Conservation (phyloP, 2,888 invertebrate species). For the Molorchus minor region DNA sequence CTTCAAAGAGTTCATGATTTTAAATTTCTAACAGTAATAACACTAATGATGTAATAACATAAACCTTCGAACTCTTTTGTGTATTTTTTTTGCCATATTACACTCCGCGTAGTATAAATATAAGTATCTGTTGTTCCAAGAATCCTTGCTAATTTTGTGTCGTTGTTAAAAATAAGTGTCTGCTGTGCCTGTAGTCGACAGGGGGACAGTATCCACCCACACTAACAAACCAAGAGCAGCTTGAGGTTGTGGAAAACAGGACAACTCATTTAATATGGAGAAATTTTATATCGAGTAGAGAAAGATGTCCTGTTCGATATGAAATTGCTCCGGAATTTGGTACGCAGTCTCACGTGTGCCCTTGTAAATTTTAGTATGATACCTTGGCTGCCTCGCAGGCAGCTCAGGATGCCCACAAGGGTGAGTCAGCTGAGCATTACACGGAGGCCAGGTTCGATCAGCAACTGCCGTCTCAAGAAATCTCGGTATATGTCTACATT, state of each 20-base stretch:
- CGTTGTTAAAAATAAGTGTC: conserved; percentile 11
- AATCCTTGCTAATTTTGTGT: neutral
- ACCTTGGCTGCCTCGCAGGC: conserved; percentile 55
- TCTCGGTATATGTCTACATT: conserved; percentile 61
- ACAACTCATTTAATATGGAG: no score
- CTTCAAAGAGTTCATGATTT: no score
- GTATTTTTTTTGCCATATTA: no score
- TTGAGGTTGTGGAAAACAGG: conserved; percentile 22
- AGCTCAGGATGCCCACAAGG: conserved; percentile 51
- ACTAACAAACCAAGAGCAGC: conserved; percentile 16
- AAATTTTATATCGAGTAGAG: no score
- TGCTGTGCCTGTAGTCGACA: conserved; percentile 8
- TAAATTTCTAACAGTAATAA: neutral
- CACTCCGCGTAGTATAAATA: no score
- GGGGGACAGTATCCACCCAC: neutral
- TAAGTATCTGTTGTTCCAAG: neutral
- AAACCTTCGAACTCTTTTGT: no score
- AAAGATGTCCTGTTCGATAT: no score
- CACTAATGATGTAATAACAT: neutral
- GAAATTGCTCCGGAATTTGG: no score
- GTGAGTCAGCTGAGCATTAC: conserved; percentile 54
- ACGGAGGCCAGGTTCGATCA: conserved; percentile 62
- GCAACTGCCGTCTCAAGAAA: conserved; percentile 54
- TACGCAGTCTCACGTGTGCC: conserved; percentile 1
- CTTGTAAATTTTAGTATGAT: conserved; percentile 57